Percentiles rank a stretch among this genome's conserved stretches.
Evolutionary conservation across 2,888 invertebrate genomes (phyloP).

Genomic region (Tillus elongatus): DNA sequence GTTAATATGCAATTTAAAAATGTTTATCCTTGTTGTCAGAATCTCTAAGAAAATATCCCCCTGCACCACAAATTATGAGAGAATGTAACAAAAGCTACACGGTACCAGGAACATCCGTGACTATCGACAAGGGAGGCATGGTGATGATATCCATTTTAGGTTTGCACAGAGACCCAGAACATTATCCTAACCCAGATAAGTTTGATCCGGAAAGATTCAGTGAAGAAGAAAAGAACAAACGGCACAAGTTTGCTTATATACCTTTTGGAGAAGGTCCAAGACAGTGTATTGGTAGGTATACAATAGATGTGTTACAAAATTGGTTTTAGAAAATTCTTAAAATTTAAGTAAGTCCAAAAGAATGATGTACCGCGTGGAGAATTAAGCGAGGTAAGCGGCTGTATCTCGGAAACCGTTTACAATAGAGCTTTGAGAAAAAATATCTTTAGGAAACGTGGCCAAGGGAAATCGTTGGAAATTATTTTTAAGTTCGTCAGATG

Average conservation of each 20-base stretch:
- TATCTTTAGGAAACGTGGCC: too few species aligned
- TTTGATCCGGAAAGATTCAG: conserved; percentile 28
- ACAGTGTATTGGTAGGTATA: conserved; percentile 33
- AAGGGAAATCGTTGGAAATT: too few species aligned
- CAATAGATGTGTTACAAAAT: too few species aligned
- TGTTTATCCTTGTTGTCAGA: too few species aligned
- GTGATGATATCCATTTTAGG: conserved; percentile 30
- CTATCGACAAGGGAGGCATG: conserved; percentile 32
- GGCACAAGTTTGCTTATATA: conserved; percentile 23
- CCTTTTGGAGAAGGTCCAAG: conserved; percentile 38
- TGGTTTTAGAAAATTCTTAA: too few species aligned
- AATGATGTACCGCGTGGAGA: too few species aligned
- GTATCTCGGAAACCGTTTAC: too few species aligned
- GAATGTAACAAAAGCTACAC: conserved; percentile 25
- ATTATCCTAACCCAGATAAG: conserved; percentile 25
- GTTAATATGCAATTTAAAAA: too few species aligned
- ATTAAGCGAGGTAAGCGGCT: too few species aligned
- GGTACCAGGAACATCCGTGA: conserved; percentile 30
- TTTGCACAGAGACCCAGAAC: conserved; percentile 26
- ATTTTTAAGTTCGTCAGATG: too few species aligned
- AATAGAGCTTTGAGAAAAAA: too few species aligned
- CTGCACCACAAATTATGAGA: conserved; percentile 24
- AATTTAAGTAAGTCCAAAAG: too few species aligned
- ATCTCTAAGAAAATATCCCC: conserved; percentile 36
- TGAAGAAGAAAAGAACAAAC: conserved; percentile 21